A percentile compares a stretch with the other conserved stretches of the same genome.
Evolutionary conservation across 2,797 vertebrate genomes (phyloP).

Genomic region (Clarias pachynema): DNA sequence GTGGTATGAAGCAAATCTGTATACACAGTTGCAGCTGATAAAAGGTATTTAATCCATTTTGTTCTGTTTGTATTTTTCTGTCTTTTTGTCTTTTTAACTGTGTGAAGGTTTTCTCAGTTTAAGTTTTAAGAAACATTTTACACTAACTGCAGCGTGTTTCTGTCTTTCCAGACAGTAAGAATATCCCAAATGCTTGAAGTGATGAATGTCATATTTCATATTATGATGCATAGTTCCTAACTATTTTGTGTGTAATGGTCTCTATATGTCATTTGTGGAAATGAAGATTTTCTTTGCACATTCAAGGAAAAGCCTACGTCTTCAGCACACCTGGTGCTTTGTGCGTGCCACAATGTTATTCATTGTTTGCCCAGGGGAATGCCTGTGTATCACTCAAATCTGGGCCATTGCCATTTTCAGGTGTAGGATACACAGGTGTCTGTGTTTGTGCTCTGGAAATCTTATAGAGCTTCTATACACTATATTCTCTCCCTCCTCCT

Average conservation of each 20-base stretch:
- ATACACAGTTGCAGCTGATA: neutral
- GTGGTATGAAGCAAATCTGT: neutral
- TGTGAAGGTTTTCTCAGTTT: neutral
- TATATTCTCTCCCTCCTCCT: conserved; percentile 29
- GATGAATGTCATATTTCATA: neutral
- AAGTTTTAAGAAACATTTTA: neutral
- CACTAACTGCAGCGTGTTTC: neutral
- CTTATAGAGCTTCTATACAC: conserved; percentile 23
- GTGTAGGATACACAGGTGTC: conserved; percentile 63
- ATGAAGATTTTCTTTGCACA: conserved; percentile 9
- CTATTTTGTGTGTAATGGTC: conserved; percentile 11
- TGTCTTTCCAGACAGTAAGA: neutral
- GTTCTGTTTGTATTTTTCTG: neutral
- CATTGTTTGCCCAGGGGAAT: conserved; percentile 73
- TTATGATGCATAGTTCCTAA: neutral
- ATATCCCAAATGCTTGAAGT: neutral
- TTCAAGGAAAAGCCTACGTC: conserved; percentile 59
- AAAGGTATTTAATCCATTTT: neutral
- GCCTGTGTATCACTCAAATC: conserved; percentile 59
- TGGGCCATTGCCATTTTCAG: conserved; percentile 63
- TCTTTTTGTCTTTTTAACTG: neutral
- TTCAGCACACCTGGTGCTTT: conserved; percentile 68
- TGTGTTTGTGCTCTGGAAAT: conserved; percentile 30
- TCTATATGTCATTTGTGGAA: conserved; percentile 38
- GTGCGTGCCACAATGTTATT: conserved; percentile 68